Conservation (phyloP, 2,888 invertebrate genomes). For the Galerucella nymphaeae region DNA sequence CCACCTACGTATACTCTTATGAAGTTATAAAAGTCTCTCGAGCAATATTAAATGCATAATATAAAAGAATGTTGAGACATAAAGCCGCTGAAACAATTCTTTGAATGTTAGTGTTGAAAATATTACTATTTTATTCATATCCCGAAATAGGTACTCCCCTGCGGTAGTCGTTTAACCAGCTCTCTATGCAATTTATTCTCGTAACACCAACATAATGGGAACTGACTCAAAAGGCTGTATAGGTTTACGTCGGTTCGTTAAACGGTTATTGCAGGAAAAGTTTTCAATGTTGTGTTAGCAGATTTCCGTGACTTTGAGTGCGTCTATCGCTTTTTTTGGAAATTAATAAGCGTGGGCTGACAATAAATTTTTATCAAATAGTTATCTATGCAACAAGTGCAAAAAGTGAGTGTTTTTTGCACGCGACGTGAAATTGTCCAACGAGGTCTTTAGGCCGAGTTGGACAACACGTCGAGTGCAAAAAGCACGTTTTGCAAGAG, state of each 20-base stretch:
- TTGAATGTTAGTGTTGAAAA: background rate
- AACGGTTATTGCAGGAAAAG: background rate
- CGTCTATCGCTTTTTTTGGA: background rate
- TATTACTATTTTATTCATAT: background rate
- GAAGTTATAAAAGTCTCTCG: background rate
- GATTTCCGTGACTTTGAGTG: background rate
- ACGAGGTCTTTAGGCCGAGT: too few relatives aligned
- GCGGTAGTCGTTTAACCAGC: background rate
- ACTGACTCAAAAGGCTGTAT: background rate
- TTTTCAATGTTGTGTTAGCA: background rate
- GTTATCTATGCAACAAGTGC: too few relatives aligned
- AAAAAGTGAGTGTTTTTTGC: too few relatives aligned
- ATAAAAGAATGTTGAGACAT: too few relatives aligned
- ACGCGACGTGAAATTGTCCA: too few relatives aligned
- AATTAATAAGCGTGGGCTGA: background rate
- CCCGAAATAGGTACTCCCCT: background rate
- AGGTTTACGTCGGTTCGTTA: background rate
- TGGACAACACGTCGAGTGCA: too few relatives aligned
- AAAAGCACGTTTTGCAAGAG: too few relatives aligned
- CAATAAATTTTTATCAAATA: background rate
- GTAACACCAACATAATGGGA: background rate
- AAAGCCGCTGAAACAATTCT: too few relatives aligned
- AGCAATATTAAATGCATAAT: background rate
- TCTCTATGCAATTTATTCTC: constrained; percentile 4
- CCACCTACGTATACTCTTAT: too few relatives aligned